Percentiles rank a stretch among this genome's conserved stretches.
Evolutionary conservation across 2,113 vertebrate genomes (phyloP).

Genomic region (Ciconia boyciana): DNA sequence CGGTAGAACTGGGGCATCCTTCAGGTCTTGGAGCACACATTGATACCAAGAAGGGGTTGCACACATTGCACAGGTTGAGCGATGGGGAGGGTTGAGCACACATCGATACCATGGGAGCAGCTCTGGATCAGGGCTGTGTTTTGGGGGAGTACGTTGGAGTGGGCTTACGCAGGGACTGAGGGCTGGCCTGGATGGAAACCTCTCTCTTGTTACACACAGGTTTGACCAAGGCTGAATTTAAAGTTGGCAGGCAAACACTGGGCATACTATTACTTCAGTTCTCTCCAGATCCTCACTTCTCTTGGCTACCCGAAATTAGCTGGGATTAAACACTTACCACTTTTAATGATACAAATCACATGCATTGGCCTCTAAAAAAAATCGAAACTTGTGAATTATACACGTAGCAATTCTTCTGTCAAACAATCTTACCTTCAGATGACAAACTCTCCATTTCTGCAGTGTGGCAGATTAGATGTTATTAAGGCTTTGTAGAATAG

Average conservation of each 20-base stretch:
- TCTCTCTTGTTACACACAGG: accelerated
- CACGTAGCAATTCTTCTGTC: neutral
- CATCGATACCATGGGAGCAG: neutral
- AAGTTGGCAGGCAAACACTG: neutral
- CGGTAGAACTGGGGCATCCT: neutral
- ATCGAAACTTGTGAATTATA: neutral
- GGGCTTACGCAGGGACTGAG: neutral
- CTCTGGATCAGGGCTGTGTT: accelerated
- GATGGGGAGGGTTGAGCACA: too few relatives aligned
- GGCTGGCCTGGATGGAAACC: neutral
- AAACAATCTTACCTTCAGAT: slow-evolving; percentile 26
- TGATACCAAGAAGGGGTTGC: too few relatives aligned
- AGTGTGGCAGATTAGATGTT: slow-evolving; percentile 40
- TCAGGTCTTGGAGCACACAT: neutral
- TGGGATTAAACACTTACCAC: neutral
- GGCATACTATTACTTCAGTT: neutral
- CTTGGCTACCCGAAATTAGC: neutral
- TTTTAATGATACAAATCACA: neutral
- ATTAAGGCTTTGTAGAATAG: slow-evolving; percentile 57
- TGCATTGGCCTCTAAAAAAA: neutral
- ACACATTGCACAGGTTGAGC: too few relatives aligned
- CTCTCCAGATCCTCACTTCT: neutral
- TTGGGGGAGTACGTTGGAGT: neutral
- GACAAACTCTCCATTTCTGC: slow-evolving; percentile 49
- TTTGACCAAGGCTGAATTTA: neutral